Percentiles rank a stretch among this genome's conserved stretches.
Evolutionary conservation across 2,797 vertebrate species (phyloP).

Genomic region (Cynopterus sphinx): DNA sequence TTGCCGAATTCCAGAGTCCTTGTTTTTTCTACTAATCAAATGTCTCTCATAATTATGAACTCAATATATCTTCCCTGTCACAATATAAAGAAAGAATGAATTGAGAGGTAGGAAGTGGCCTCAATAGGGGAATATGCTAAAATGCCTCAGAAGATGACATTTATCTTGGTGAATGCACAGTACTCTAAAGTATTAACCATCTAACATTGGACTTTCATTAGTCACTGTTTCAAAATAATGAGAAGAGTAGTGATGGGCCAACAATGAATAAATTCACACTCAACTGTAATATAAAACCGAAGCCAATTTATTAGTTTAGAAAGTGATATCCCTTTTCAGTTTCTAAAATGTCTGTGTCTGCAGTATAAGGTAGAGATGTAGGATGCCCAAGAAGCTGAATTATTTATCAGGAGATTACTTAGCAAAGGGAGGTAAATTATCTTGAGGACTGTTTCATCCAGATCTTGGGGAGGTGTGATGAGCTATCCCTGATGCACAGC

Average conservation of each 20-base stretch:
- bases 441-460: slow-evolving; percentile 36
- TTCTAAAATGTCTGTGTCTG: slow-evolving; percentile 50
- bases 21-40: not conserved
- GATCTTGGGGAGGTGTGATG: not conserved
- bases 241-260: not conserved
- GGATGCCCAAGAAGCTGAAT: slow-evolving; percentile 61
- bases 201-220: not conserved
- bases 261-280: slow-evolving; percentile 28
- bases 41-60: not conserved
- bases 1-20: not conserved
- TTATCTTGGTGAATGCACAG: not conserved
- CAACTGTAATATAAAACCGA: not conserved
- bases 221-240: not conserved
- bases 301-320: slow-evolving; percentile 50
- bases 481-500: not conserved
- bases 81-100: not conserved
- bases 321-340: slow-evolving; percentile 22
- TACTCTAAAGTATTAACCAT: not conserved
- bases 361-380: not conserved
- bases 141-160: not conserved
- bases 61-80: not conserved
- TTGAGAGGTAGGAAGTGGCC: not conserved
- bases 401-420: slow-evolving; percentile 69
- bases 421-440: slow-evolving; percentile 63
- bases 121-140: not conserved